Evolutionary conservation across 2,797 vertebrate species (phyloP).

Genomic region (Mormyrops attenuatus): DNA sequence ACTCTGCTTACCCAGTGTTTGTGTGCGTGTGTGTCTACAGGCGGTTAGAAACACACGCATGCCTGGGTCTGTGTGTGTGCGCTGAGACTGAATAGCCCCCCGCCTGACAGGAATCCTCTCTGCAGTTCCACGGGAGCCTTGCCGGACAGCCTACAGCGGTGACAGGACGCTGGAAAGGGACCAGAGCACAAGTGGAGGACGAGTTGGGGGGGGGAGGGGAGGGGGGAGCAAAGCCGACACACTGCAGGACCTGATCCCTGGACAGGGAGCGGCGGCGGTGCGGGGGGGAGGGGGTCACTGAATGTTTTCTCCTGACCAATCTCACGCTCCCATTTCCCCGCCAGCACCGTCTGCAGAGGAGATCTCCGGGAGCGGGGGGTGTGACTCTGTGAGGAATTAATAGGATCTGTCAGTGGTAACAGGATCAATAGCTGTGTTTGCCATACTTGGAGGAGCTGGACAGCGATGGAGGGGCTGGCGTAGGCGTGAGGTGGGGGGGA

Average conservation of each 20-base stretch:
- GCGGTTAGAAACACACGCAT: neutral
- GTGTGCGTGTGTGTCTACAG: neutral
- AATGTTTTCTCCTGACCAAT: neutral
- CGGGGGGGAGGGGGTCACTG: neutral
- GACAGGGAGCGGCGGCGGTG: neutral
- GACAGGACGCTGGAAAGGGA: neutral
- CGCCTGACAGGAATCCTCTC: neutral
- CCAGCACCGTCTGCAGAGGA: neutral
- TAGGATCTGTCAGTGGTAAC: constrained; percentile 50
- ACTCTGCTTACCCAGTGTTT: neutral
- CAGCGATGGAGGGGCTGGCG: constrained; percentile 40
- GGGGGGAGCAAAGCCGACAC: neutral
- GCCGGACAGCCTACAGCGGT: neutral
- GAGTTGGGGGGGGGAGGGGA: neutral
- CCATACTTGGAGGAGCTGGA: constrained; percentile 54
- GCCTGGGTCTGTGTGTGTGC: neutral
- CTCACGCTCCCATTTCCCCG: neutral
- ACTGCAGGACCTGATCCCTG: constrained; percentile 52
- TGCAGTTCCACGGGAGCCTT: neutral
- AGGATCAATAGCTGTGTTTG: constrained; percentile 59
- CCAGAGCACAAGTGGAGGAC: neutral
- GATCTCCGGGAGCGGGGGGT: neutral
- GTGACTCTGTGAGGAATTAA: constrained; percentile 29
- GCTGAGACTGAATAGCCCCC: neutral
- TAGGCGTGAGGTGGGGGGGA: constrained; percentile 43